Evolutionary conservation across 1,140 invertebrate species (phyloP), one percentile per base, ranked within the genome.

Genomic region (Agrilus planipennis): DNA sequence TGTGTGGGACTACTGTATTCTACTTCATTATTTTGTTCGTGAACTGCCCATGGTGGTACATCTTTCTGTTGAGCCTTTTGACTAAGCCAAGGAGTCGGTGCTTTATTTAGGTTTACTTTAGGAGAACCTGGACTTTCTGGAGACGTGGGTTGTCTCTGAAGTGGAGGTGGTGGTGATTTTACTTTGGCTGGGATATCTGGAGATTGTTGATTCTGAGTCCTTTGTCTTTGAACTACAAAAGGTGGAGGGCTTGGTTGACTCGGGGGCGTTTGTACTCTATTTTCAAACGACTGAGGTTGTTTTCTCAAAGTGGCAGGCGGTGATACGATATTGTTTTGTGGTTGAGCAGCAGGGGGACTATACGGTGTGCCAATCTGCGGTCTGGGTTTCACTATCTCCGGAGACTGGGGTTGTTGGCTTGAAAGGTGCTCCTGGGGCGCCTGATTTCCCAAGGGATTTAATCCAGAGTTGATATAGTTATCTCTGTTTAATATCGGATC

Each of bases 241-340:
- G 65, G 57, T 25, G 69, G 67, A n/a, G n/a, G n/a, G n/a, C n/a
- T n/a, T n/a, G n/a, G n/a, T n/a, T n/a, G n/a, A n/a, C n/a, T n/a
- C n/a, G n/a, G n/a, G n/a, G n/a, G n/a, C n/a, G n/a, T n/a, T n/a
- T n/a, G n/a, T n/a, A n/a, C n/a, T n/a, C n/a, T n/a, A n/a, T n/a
- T n/a, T n/a, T n/a, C n/a, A n/a, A n/a, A n/a, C 32, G 64, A 64
- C 18, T 68, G 49, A 11, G 64, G 69, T 10, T 72, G 71, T 19
- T 72, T 69, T 20, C 72, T 70, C 9, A 62, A 63, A 50, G 49
- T 63, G 55, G 49, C 32, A 12, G 57, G 48, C 7, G 54, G 53
- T 15, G 30, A 42, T 22, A 40, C 35, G 7, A 50, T 29, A 34
- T 51, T 31, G 23, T 29, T 39, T 44, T 44, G 34, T 21, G 15